Evolutionary conservation across 2,797 vertebrate species (phyloP).

Genomic region (Cuculus canorus): DNA sequence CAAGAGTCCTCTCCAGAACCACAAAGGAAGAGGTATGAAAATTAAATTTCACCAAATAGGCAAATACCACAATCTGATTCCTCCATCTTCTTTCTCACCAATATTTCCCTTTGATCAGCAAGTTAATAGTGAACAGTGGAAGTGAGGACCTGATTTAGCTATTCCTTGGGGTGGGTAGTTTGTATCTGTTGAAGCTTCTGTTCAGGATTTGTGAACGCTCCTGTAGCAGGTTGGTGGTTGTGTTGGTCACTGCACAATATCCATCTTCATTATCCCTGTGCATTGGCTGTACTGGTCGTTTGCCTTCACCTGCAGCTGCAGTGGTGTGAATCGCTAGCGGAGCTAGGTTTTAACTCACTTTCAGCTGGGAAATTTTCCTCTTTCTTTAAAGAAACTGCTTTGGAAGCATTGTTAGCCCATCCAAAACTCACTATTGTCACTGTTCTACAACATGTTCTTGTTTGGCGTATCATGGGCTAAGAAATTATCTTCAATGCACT

Average conservation of each 20-base stretch:
- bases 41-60: not conserved
- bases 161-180: not conserved
- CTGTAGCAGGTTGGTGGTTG: not conserved
- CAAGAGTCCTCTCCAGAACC: not conserved
- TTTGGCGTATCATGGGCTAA: rapidly evolving
- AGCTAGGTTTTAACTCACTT: not conserved
- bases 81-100: not conserved
- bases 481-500: no score
- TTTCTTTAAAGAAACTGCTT: not conserved
- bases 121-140: not conserved
- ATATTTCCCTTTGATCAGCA: not conserved
- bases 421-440: not conserved
- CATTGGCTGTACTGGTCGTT: not conserved
- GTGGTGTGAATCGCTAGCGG: not conserved
- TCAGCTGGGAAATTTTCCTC: not conserved
- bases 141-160: not conserved
- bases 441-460: not conserved
- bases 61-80: not conserved
- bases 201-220: not conserved
- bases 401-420: not conserved
- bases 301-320: not conserved
- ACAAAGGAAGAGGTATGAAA: not conserved
- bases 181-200: not conserved
- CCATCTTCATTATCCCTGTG: rapidly evolving
- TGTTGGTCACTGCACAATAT: not conserved